Evolutionary conservation across 1,140 invertebrate species (phyloP), one percentile per base, ranked within the genome.

Genomic region (Colletes latitarsis): DNA sequence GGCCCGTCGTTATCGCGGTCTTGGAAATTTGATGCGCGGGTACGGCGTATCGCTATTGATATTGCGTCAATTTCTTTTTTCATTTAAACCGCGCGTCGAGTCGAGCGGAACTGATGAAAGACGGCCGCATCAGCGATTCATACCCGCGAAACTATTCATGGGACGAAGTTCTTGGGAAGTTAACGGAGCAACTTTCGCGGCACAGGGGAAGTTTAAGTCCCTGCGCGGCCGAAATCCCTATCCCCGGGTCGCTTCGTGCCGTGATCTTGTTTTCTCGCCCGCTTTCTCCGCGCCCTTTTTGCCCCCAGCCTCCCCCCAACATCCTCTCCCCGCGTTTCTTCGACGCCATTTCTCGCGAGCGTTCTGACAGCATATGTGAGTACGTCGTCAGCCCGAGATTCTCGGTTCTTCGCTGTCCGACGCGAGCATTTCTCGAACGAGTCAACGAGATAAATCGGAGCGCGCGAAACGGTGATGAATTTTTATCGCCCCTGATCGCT

Each of bases 341-440:
- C 82, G 68, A 71, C 82, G 79, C 80, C 82, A 92, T 91, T 91
- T 92, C 88, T 91, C 90, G 89, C 82, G 30, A 86, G 80, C 74
- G 49, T 73, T 82, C 81, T 84, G 87, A 88, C 88, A 77, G 88
- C 84, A 88, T 90, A 88, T 83, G 82, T 79, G 87, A 91, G 85
- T 81, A 81, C 63, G 69, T 82, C 83, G 82, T 90, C 88, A 84
- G 80, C 77, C 60, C 4, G 39, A 77, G 80, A 81, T 82, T 57
- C 14, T 17, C 49, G 46, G 39, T 21, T 21, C 46, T 58, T 74
- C 60, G 55, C 41, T 17, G 49, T 30, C 14, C 57, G 17, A n/a
- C 49, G 21, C 21, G 30, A 57, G 19, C 43, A 67, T 68, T 53
- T 55, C 17, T 12, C 10, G 49, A 49, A 73, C 52, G 71, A 71